phyloP scores from a whole-genome alignment of 2,797 vertebrate species.

The Distichodus sexfasciatus region DNA sequence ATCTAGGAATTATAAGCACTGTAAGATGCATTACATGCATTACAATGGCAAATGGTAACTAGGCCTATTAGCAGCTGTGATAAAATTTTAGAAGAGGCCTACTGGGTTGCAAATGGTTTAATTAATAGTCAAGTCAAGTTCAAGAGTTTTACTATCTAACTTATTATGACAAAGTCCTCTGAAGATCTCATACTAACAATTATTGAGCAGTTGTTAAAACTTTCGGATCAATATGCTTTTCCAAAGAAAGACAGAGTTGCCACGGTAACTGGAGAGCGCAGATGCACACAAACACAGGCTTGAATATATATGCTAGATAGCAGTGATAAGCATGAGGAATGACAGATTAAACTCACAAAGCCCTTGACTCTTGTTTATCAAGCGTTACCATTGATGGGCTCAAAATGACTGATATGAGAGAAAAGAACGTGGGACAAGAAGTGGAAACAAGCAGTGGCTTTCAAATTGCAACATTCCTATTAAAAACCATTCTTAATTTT shows the following conservation, averaged over 20 bases:
- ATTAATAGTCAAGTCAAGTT: constrained; percentile 52
- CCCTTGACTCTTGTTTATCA: constrained; percentile 29
- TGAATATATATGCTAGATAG: constrained; percentile 1
- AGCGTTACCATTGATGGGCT: constrained; percentile 8
- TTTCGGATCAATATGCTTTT: not conserved
- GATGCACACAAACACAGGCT: not conserved
- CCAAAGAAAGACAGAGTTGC: not conserved
- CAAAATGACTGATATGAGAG: constrained; percentile 13
- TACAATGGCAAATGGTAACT: constrained; percentile 64
- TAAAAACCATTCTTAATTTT: constrained; percentile 30
- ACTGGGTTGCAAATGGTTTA: constrained; percentile 64
- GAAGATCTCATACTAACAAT: not conserved
- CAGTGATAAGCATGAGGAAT: constrained; percentile 11
- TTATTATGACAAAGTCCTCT: constrained; percentile 13
- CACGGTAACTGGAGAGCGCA: not conserved
- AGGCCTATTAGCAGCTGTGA: constrained; percentile 63
- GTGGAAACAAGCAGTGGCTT: not conserved
- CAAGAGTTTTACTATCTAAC: constrained; percentile 15
- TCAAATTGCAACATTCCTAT: not conserved
- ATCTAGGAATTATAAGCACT: no score
- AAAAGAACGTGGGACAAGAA: constrained; percentile 27
- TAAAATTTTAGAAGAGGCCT: constrained; percentile 64
- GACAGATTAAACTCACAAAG: constrained; percentile 31
- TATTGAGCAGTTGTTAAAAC: not conserved
- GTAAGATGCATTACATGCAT: constrained; percentile 31